phyloP scores from a whole-genome alignment of 2,888 invertebrate genomes.

The Polydrusus tereticollis region DNA sequence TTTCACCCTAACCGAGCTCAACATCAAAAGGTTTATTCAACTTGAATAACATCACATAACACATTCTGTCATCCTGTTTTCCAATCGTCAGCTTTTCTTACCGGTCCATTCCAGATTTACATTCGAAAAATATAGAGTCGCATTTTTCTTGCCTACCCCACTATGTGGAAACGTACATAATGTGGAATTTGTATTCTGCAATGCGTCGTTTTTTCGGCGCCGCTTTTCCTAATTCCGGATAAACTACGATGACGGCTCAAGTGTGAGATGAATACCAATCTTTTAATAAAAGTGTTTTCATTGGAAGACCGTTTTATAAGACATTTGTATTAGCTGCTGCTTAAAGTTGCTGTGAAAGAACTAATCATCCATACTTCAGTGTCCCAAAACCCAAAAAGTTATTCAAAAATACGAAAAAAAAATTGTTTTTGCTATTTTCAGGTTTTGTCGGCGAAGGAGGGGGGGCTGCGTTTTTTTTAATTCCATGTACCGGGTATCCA shows the following conservation, averaged over 20 bases:
- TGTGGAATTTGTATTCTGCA: constrained; percentile 26
- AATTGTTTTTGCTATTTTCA: no score
- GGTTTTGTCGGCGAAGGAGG: no score
- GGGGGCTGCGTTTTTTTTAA: no score
- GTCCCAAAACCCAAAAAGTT: no score
- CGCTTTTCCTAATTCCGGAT: constrained; percentile 30
- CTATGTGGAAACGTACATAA: not conserved
- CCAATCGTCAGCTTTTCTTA: not conserved
- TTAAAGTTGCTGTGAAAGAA: no score
- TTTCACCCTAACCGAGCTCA: no score
- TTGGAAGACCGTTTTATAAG: not conserved
- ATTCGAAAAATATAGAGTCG: not conserved
- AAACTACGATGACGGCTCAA: constrained; percentile 14
- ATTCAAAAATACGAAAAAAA: no score
- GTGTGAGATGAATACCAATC: constrained; percentile 24
- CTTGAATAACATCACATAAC: not conserved
- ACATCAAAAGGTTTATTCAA: no score
- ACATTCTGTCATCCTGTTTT: not conserved
- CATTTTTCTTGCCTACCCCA: not conserved
- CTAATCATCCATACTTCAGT: no score
- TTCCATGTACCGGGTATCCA: no score
- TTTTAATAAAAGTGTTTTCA: constrained; percentile 8
- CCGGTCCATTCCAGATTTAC: not conserved
- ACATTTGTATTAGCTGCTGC: no score
- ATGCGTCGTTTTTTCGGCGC: constrained; percentile 28